Evolutionary conservation across 2,113 vertebrate species (phyloP).

Genomic region (Misgurnus mizolepis): DNA sequence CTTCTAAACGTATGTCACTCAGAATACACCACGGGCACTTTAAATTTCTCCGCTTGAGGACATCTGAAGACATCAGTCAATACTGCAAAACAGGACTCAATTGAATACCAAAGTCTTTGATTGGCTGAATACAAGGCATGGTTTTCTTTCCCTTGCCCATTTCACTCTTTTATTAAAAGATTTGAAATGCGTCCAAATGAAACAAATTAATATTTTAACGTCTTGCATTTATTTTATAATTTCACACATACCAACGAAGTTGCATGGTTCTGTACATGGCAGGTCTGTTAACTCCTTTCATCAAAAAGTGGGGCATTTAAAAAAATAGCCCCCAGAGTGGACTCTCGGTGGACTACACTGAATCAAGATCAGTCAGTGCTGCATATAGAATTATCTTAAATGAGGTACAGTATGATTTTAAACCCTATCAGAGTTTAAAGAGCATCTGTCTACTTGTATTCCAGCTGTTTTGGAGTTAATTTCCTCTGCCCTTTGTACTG

Average conservation of each 20-base stretch:
- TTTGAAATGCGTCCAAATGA: neutral
- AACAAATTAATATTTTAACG: neutral
- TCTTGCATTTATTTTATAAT: neutral
- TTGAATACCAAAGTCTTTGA: neutral
- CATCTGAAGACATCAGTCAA: neutral
- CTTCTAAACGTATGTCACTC: slow-evolving; percentile 30
- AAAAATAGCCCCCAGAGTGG: slow-evolving; percentile 29
- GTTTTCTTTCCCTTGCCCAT: neutral
- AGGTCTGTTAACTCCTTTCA: neutral
- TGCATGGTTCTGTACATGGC: neutral
- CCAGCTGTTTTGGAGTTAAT: neutral
- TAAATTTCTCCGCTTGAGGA: slow-evolving; percentile 3
- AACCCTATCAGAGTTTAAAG: neutral
- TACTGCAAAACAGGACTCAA: neutral
- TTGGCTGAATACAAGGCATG: neutral
- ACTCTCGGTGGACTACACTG: slow-evolving; percentile 46
- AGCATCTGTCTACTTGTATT: neutral
- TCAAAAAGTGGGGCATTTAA: slow-evolving; percentile 50
- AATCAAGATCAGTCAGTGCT: slow-evolving; percentile 48
- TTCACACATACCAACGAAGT: neutral
- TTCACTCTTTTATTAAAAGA: neutral
- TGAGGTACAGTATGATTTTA: slow-evolving; percentile 23
- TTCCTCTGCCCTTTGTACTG: no score
- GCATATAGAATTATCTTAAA: slow-evolving; percentile 41
- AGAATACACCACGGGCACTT: neutral